Conservation (phyloP, 2,797 vertebrate species). For the Tokudaia muenninki region DNA sequence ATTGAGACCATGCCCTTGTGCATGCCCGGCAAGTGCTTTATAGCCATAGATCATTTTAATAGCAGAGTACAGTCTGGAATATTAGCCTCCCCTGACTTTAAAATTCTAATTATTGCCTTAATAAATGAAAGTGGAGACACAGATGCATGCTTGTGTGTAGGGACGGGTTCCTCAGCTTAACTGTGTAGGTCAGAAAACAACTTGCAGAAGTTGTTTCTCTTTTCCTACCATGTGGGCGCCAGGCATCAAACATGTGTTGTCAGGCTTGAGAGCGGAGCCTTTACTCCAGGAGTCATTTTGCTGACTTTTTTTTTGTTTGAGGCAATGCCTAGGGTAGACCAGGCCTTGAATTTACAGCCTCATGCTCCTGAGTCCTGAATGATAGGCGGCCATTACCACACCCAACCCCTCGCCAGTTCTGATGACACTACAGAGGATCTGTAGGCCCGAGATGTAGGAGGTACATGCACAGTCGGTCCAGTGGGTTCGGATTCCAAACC, state of each 20-base stretch:
- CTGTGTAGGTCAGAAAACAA: neutral
- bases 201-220: neutral
- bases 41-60: neutral
- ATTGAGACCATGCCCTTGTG: neutral
- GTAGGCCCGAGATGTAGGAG: neutral
- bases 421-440: neutral
- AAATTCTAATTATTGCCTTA: neutral
- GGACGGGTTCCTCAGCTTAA: neutral
- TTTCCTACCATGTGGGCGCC: too few relatives aligned
- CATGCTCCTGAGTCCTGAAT: neutral
- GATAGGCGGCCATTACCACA: neutral
- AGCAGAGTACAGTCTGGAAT: slow-evolving; percentile 35
- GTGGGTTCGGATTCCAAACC: neutral
- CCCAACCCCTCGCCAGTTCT: neutral
- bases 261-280: neutral
- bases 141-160: neutral
- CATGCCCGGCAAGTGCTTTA: neutral
- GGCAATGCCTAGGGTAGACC: neutral
- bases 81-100: neutral
- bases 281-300: neutral
- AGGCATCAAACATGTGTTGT: neutral
- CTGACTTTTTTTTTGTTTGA: neutral
- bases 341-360: neutral
- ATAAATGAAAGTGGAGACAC: neutral
- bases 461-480: neutral